Percentiles rank a stretch among this genome's conserved stretches.
Evolutionary conservation across 2,113 vertebrate genomes (phyloP).

Genomic region (Trematocara macrostoma): DNA sequence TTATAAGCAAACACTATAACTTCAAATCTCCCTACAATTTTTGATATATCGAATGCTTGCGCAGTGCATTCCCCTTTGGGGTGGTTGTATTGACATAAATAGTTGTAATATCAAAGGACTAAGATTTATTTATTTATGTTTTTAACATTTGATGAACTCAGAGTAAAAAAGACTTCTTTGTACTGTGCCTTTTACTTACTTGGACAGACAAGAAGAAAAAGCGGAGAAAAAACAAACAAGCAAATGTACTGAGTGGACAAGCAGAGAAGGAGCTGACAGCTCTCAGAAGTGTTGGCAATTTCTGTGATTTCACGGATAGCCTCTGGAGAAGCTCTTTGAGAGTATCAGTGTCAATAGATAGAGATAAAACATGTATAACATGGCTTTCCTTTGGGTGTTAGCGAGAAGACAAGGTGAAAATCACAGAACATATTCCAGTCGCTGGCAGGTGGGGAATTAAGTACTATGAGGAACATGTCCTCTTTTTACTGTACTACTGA

Average conservation of each 20-base stretch:
- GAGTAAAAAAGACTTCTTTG: not conserved
- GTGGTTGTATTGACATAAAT: not conserved
- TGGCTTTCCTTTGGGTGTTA: slow-evolving; percentile 29
- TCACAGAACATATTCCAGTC: slow-evolving; percentile 10
- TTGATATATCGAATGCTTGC: not conserved
- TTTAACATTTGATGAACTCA: not conserved
- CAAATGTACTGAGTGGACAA: slow-evolving; percentile 3
- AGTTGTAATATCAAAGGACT: not conserved
- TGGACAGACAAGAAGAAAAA: not conserved
- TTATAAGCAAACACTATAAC: not conserved
- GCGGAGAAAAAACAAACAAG: slow-evolving; percentile 9
- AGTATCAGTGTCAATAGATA: slow-evolving; percentile 52
- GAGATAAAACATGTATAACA: slow-evolving; percentile 43
- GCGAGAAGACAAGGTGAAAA: not conserved
- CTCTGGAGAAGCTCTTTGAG: slow-evolving; percentile 43
- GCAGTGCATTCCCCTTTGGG: not conserved
- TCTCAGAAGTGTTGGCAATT: slow-evolving; percentile 25
- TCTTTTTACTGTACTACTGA: not conserved
- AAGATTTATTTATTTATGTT: not conserved
- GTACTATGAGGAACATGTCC: not conserved
- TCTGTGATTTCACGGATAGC: slow-evolving; percentile 25
- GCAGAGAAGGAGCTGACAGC: slow-evolving; percentile 17
- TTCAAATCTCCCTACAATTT: not conserved
- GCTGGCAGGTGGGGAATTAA: not conserved
- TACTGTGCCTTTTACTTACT: not conserved